Evolutionary conservation across 2,888 invertebrate genomes (phyloP), one percentile per base, ranked within the genome.

Genomic region (Crioceris asparagi): DNA sequence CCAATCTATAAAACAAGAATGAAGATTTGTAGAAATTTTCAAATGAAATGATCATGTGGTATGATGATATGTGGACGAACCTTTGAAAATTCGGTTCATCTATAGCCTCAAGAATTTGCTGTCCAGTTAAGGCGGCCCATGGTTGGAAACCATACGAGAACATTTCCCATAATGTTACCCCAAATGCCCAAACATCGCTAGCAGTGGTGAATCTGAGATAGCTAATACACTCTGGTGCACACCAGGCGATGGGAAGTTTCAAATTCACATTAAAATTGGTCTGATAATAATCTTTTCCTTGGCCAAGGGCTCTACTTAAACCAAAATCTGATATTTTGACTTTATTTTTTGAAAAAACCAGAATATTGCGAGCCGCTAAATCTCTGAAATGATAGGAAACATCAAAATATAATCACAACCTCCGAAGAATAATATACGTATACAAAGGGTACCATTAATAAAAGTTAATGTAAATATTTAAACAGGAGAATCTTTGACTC

Each of bases 281-380:
- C 64, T 96, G 93, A 61, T 98, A 98, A 62, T 98, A 98, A 64
- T 98, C 96, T 64, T 97, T 97, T 17, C 96, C 97, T 32, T 92
- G 91, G 2, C 97, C 96, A 36, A 98, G 67, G 0, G 94, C 94
- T 36, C 96, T 75, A 1, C 94, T 94, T 35, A 98, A 65, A 3
- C 97, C 97, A 65, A 98, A 96, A 61, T 98, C 97, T 1, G 94
- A 96, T 46, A 98, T 96, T 71, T 98, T 98, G 4, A 97, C 94
- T 69, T 86, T 88, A 57, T 91, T 86, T 63, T 91, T 91, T 41
- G 84, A 86, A 66, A 96, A 97, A 0, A 98, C 97, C 51, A 98
- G 75, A 52, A 98, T 94, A 68, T 98, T 98, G 51, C 97, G 74
- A 18, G 97, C 96, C 2, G 97, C 97, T 57, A 98, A 74, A 67